These are phyloP conservation scores for Notoglanidium macrostoma DNA, from an alignment of 2,797 vertebrate species.

Conservation along the genomic window DNA sequence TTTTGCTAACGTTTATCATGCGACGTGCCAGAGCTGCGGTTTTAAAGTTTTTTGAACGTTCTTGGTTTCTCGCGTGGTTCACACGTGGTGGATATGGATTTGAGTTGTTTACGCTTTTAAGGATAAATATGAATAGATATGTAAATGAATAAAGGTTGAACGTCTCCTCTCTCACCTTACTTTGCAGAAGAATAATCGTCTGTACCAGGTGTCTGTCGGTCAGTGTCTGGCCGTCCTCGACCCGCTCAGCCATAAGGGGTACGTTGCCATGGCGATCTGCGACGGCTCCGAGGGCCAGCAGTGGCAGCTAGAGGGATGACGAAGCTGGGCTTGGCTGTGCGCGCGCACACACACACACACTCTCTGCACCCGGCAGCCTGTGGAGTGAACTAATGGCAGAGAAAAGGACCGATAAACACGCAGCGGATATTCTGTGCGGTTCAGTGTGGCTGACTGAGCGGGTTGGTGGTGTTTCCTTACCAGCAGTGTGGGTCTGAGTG, in stretches of 20 bases:
- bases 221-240: slow-evolving; percentile 86
- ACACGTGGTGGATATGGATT: background rate
- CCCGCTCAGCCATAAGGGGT: slow-evolving; percentile 79
- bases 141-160: background rate
- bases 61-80: background rate
- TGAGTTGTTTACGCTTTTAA: background rate
- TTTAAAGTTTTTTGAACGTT: background rate
- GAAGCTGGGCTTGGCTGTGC: background rate
- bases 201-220: slow-evolving; percentile 95
- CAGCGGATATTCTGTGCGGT: background rate
- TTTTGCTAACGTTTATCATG: background rate
- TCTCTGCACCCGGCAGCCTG: slow-evolving; percentile 3
- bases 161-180: too few relatives aligned
- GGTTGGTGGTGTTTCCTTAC: background rate
- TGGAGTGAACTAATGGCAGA: background rate
- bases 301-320: slow-evolving; percentile 87
- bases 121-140: background rate
- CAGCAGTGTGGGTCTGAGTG: background rate
- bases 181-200: slow-evolving; percentile 82
- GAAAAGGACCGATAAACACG: background rate
- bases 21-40: too few relatives aligned
- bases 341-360: background rate
- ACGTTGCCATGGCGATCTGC: slow-evolving; percentile 91
- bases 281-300: slow-evolving; percentile 84
- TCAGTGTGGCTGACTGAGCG: background rate